A percentile compares a stretch with the other conserved stretches of the same genome.
Evolutionary conservation across 2,888 invertebrate genomes (phyloP).

Genomic region (Chrysomela aeneicollis): DNA sequence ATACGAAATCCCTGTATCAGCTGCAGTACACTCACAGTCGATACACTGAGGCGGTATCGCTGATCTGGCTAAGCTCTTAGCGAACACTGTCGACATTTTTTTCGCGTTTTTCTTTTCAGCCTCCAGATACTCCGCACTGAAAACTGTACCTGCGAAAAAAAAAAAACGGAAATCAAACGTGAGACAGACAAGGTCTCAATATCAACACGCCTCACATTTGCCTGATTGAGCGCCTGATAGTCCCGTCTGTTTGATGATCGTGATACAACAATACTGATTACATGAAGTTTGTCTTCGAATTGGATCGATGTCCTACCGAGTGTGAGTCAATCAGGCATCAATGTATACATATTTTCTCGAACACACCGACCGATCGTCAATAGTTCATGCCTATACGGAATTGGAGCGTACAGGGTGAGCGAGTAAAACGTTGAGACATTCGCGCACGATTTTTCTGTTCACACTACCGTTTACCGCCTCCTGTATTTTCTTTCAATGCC

Average conservation of each 20-base stretch:
- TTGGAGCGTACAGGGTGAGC: too few species aligned
- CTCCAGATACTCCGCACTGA: slow-evolving; percentile 68
- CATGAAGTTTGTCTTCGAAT: slow-evolving; percentile 9
- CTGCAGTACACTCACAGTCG: slow-evolving; percentile 74
- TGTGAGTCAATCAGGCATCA: background rate
- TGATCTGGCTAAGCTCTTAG: slow-evolving; percentile 71
- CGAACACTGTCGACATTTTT: slow-evolving; percentile 72
- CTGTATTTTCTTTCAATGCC: too few species aligned
- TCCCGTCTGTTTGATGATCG: slow-evolving; percentile 1
- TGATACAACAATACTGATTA: slow-evolving; percentile 10
- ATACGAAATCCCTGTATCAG: slow-evolving; percentile 71
- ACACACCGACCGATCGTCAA: background rate
- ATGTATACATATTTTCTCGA: background rate
- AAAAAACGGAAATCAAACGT: too few species aligned
- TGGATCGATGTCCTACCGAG: slow-evolving; percentile 1
- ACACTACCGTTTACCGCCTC: too few species aligned
- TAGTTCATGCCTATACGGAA: too few species aligned
- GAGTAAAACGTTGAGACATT: too few species aligned
- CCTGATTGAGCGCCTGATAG: background rate
- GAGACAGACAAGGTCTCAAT: too few species aligned
- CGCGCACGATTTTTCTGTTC: too few species aligned
- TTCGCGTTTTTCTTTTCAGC: slow-evolving; percentile 67
- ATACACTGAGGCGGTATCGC: slow-evolving; percentile 69
- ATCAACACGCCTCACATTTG: too few species aligned
- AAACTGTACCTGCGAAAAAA: slow-evolving; percentile 65